Evolutionary conservation across 2,888 invertebrate species (phyloP).

Genomic region (Plebejus melissa): DNA sequence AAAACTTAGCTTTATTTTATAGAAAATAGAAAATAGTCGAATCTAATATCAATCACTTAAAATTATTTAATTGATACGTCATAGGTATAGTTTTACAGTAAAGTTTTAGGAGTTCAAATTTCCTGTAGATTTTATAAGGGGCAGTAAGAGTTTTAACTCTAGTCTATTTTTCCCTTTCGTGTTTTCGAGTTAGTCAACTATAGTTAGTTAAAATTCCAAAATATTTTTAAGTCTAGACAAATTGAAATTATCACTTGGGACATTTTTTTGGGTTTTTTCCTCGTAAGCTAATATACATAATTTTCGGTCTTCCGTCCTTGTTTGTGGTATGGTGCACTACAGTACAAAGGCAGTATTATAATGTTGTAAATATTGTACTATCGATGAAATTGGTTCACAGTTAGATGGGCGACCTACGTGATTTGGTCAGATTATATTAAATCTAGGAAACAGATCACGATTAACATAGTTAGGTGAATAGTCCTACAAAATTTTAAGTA

Average conservation of each 20-base stretch:
- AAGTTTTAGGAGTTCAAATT: background rate
- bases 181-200: background rate
- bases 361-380: background rate
- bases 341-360: slow-evolving; percentile 5
- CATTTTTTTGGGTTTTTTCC: background rate
- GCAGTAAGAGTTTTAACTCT: background rate
- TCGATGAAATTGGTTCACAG: background rate
- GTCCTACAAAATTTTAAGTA: too few species aligned
- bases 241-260: background rate
- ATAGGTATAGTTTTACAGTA: background rate
- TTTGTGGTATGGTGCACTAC: background rate
- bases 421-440: background rate
- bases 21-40: too few species aligned
- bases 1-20: too few species aligned
- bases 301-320: slow-evolving; percentile 2
- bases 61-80: too few species aligned
- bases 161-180: background rate
- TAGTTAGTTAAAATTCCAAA: background rate
- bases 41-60: too few species aligned
- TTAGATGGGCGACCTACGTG: background rate
- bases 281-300: background rate
- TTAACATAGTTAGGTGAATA: background rate
- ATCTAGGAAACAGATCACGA: background rate
- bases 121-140: background rate
- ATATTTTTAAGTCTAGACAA: background rate